These are phyloP conservation scores for Philotrypesis tridentata DNA, from an alignment of 1,140 invertebrate species.

Conservation along the genomic window DNA sequence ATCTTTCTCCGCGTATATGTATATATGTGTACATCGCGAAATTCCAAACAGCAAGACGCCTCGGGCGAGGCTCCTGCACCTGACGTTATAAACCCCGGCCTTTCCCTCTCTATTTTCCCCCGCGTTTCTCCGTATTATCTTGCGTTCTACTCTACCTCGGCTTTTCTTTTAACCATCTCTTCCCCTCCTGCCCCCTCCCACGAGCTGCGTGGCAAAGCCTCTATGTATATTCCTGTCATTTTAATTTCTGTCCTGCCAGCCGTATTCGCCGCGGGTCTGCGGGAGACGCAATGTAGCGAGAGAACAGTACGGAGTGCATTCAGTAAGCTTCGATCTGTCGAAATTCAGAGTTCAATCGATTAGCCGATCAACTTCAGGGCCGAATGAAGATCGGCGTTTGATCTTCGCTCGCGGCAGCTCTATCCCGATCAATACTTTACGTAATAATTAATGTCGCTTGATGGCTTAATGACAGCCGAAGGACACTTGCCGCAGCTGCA, in stretches of 20 bases:
- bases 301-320: no score
- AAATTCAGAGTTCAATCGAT: no score
- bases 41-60: constrained; percentile 56
- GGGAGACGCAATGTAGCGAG: no score
- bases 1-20: no score
- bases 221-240: no score
- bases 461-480: neutral
- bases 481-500: constrained; percentile 1
- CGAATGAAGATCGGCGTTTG: neutral
- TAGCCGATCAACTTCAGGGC: no score
- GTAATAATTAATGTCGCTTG: constrained; percentile 27
- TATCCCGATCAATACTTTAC: neutral
- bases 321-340: neutral
- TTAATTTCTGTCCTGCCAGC: no score
- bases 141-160: neutral
- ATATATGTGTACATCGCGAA: no score
- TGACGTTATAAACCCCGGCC: constrained; percentile 54
- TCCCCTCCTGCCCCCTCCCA: no score
- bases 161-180: constrained; percentile 18
- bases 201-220: no score
- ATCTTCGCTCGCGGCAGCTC: constrained; percentile 17
- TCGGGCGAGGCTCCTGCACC: constrained; percentile 49
- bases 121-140: constrained; percentile 37
- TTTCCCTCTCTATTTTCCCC: neutral
- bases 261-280: no score